Base-by-base conservation (phyloP, 2,888 invertebrate genomes). In the Panopea generosa region DNA sequence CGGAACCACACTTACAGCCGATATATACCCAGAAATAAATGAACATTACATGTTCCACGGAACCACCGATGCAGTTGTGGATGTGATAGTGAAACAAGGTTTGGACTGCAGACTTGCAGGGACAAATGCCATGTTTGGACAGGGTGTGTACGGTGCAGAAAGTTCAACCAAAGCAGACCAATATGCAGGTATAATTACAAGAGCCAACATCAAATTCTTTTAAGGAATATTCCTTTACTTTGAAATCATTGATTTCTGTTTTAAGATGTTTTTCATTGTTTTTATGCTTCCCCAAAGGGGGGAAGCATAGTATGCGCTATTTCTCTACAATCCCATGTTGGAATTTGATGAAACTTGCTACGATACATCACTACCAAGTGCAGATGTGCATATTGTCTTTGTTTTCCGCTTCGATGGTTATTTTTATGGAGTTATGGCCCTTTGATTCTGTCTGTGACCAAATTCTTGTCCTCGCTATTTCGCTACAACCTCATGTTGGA, bases 121-220 rank as follows among this genome's bases (percentile, higher is more conserved):
- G 2, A 26, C 71, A 1, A 62, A 52, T 18, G 77, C 82, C 18
- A 84, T 85, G 85, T 85, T 85, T 75, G 85, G 85, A 33, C 77
- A 72, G 43, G 85, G 85, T 16, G 71, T 85, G 0, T 85, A 85
- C 33, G 56, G 61, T 14, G 83, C 85, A 7, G 85, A 85, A 61
- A 84, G 85, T 69, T 82, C 82, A 16, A 85, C 85, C 0, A 85
- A 85, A 56, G 75, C 85, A 9, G 85, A 85, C 33, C 85, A 85
- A 26, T 85, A 85, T 67, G 68, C 83, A 79, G 85, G 85, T 85
- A 75, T 11, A 49, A 9, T 52, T 27, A 40, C 9, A 40, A 7
- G 16, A 40, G 16, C 40, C 40, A 40, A 40, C 40, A 11, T 14
- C n/a, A n/a, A n/a, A n/a, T n/a, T n/a, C n/a, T n/a, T n/a, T n/a